Conservation (phyloP, 1,140 invertebrate species). For the Venustaconcha ellipsiformis region DNA sequence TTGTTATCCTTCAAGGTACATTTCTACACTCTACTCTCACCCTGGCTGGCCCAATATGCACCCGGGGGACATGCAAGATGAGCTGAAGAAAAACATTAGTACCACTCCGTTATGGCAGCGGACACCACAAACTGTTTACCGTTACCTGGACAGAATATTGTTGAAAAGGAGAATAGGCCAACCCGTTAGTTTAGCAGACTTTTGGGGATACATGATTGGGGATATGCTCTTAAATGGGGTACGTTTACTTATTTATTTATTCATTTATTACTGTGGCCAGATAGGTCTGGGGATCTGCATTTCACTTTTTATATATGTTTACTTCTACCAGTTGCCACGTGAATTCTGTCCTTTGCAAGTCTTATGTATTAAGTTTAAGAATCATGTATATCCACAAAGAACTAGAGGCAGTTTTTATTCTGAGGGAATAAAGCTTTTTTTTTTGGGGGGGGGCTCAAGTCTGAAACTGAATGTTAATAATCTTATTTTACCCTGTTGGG, state of each 20-base stretch:
- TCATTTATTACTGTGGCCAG: too few species aligned
- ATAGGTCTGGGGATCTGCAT: too few species aligned
- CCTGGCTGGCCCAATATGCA: constrained; percentile 62
- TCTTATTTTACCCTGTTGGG: too few species aligned
- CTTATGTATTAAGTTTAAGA: too few species aligned
- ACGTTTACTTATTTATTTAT: constrained; percentile 33
- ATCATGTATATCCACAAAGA: too few species aligned
- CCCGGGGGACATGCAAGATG: constrained; percentile 63
- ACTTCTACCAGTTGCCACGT: neutral
- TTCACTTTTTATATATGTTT: neutral
- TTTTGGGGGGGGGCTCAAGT: too few species aligned
- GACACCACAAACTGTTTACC: constrained; percentile 57
- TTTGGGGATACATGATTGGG: constrained; percentile 71
- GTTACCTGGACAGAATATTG: constrained; percentile 66
- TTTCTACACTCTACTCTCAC: constrained; percentile 69
- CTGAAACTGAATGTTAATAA: too few species aligned
- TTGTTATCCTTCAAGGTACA: constrained; percentile 55
- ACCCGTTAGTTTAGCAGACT: constrained; percentile 71
- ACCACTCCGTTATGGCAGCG: constrained; percentile 65
- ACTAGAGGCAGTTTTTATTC: too few species aligned
- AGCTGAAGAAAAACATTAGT: constrained; percentile 68
- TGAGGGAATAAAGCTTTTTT: too few species aligned
- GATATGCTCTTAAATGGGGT: constrained; percentile 70
- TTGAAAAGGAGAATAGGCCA: constrained; percentile 68
- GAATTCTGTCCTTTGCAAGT: too few species aligned